Evolutionary conservation across 2,888 invertebrate species (phyloP).

Genomic region (Plebejus melissa): DNA sequence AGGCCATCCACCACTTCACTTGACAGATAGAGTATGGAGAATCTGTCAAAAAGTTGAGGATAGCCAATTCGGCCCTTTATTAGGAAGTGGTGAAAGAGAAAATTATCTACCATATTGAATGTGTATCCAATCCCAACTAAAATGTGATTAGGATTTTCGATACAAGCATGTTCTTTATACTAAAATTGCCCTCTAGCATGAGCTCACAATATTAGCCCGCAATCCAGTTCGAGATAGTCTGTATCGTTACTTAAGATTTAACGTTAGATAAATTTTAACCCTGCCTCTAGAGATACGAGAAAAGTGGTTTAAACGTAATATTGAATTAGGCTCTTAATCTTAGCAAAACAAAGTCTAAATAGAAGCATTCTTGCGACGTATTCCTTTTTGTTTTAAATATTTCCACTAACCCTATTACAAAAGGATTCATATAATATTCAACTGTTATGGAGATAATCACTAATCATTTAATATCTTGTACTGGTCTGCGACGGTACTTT

Average conservation of each 20-base stretch:
- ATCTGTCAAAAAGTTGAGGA: too few relatives aligned
- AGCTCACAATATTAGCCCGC: slow-evolving; percentile 14
- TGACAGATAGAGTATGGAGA: too few relatives aligned
- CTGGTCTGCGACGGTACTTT: too few relatives aligned
- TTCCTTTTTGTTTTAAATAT: background rate
- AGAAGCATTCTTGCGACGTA: background rate
- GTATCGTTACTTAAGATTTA: slow-evolving; percentile 22
- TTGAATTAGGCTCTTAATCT: background rate
- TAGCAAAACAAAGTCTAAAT: background rate
- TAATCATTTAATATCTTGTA: too few relatives aligned
- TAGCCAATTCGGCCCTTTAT: too few relatives aligned
- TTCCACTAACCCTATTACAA: too few relatives aligned
- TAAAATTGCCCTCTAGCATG: slow-evolving; percentile 17
- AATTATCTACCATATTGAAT: background rate
- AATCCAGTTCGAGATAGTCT: slow-evolving; percentile 12
- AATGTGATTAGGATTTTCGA: background rate
- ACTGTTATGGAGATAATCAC: too few relatives aligned
- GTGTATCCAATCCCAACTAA: background rate
- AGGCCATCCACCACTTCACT: too few relatives aligned
- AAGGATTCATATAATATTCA: too few relatives aligned
- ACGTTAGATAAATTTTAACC: slow-evolving; percentile 17
- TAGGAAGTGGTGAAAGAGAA: too few relatives aligned
- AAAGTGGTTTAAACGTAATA: background rate
- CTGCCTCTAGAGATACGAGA: slow-evolving; percentile 2
- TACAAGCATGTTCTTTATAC: background rate